Conservation (phyloP, 1,140 invertebrate species). For the Thaumatotibia leucotreta region DNA sequence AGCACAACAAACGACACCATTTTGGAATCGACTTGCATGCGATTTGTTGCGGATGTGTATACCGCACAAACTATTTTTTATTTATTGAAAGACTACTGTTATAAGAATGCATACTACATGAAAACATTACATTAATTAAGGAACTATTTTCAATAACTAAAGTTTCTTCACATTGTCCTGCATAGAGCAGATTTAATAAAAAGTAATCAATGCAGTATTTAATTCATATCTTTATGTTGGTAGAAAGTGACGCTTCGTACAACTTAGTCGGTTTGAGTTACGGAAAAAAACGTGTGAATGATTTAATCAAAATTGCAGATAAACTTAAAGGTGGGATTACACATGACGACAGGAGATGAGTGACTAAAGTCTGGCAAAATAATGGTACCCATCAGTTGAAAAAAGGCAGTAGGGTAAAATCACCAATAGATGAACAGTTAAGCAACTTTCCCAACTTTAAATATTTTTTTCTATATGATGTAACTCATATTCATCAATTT, state of each 20-base stretch:
- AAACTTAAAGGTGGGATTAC: neutral
- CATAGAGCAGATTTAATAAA: constrained; percentile 3
- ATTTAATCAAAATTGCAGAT: neutral
- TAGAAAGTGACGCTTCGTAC: constrained; percentile 21
- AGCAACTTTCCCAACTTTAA: too few relatives aligned
- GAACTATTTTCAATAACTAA: neutral
- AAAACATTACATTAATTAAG: neutral
- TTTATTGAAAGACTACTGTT: neutral
- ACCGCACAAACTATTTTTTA: neutral
- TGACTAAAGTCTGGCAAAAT: too few relatives aligned
- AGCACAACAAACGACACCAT: constrained; percentile 78
- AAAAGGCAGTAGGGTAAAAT: too few relatives aligned
- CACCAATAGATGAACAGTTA: too few relatives aligned
- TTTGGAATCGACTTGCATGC: constrained; percentile 65
- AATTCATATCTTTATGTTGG: constrained; percentile 25
- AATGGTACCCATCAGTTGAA: too few relatives aligned
- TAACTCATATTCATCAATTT: too few relatives aligned
- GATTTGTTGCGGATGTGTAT: constrained; percentile 55
- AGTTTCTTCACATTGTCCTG: neutral
- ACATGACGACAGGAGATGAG: too few relatives aligned
- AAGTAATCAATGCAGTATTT: neutral
- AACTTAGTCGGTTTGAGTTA: constrained; percentile 17
- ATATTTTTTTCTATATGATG: too few relatives aligned
- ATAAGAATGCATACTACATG: neutral
- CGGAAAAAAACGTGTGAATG: neutral